Base-by-base conservation (phyloP, 2,888 invertebrate genomes). In the Aradus depressus region DNA sequence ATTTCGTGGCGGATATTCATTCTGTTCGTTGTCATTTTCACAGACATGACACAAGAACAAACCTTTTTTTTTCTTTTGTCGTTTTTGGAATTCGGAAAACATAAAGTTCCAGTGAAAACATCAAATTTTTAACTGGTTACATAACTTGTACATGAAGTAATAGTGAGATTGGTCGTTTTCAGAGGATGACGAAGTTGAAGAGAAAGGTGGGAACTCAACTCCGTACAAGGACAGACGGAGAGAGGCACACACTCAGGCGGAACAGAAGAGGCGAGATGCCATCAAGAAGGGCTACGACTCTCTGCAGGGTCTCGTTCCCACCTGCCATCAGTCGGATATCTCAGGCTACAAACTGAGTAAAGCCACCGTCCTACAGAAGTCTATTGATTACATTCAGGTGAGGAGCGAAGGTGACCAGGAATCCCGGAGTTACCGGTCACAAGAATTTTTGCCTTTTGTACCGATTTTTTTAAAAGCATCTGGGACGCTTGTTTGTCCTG, bases 241-340 rank as follows among this genome's bases (percentile, higher is more conserved):
- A 56, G 93, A 95, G 68, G 95, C 95, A 4, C 95, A 95, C 66
- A 95, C 95, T 0, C 80, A 93, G 72, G 95, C 96, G 2, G 96
- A 96, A 68, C 95, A 96, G 67, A 95, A 95, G 66, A 75, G 96
- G 58, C 75, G 95, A 63, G 95, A 96, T 76, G 93, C 95, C 2
- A 96, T 96, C 56, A 96, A 95, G 69, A 92, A 90, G 67, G 95
- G 95, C 0, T 96, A 96, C 67, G 93, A 95, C 67, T 86, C 87
- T 2, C 72, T 96, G 16, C 93, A 93, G 69, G 85, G 86, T 62
- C 71, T 95, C 57, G 93, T 96, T 10, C 95, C 95, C 0, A 90
- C 87, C 48, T 95, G 95, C 64, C 90, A 91, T 66, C 88, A 91
- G 65, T 84, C 84, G 32, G 95, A 95, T 67, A 78, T 89, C 22